A percentile compares a stretch with the other conserved stretches of the same genome.
These are phyloP conservation scores for Cephalopholis sonnerati DNA, from an alignment of 2,113 vertebrate genomes.

Conservation along the genomic window DNA sequence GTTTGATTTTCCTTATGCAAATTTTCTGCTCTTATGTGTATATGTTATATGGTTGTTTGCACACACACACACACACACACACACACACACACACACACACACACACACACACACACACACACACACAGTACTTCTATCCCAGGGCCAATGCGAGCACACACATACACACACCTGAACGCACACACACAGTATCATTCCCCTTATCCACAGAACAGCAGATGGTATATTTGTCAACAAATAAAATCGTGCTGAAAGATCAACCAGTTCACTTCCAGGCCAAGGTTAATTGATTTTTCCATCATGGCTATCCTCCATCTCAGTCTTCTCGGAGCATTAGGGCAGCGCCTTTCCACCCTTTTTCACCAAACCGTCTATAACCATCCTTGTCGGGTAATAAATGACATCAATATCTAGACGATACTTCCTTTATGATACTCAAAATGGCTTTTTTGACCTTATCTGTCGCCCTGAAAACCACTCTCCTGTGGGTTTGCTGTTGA, in stretches of 20 bases:
- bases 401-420: slow-evolving; percentile 76
- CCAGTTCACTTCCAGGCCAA: slow-evolving; percentile 74
- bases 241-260: slow-evolving; percentile 74
- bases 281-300: slow-evolving; percentile 81
- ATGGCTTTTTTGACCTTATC: slow-evolving; percentile 82
- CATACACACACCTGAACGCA: background rate
- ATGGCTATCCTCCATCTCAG: slow-evolving; percentile 64
- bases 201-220: slow-evolving; percentile 61
- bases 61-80: background rate
- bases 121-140: background rate
- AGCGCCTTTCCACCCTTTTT: slow-evolving; percentile 46
- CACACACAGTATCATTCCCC: slow-evolving; percentile 14
- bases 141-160: background rate
- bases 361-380: slow-evolving; percentile 42
- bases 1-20: slow-evolving; percentile 3
- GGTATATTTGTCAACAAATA: slow-evolving; percentile 78
- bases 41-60: background rate
- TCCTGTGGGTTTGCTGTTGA: slow-evolving; percentile 70
- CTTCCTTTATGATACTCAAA: slow-evolving; percentile 75
- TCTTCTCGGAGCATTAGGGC: slow-evolving; percentile 61
- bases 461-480: slow-evolving; percentile 69
- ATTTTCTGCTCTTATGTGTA: background rate
- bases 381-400: slow-evolving; percentile 78
- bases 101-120: slow-evolving; percentile 15
- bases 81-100: background rate